Evolutionary conservation across 1,140 invertebrate species (phyloP).

Genomic region (Pseudomyrmex pallidus): DNA sequence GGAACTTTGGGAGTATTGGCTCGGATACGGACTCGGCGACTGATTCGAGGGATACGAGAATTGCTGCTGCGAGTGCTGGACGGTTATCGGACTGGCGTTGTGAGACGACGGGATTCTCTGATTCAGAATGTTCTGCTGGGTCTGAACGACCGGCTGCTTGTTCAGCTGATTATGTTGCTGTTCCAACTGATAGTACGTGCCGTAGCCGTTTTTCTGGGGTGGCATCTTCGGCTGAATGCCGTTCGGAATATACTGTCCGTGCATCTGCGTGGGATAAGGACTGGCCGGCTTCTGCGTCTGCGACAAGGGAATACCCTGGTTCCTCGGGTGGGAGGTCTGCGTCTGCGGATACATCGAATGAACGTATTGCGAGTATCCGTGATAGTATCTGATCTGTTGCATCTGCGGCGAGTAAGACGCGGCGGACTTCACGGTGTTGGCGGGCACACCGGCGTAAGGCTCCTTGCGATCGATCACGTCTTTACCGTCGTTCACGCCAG

Average conservation of each 20-base stretch:
- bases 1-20: slow-evolving; percentile 77
- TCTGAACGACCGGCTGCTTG: slow-evolving; percentile 74
- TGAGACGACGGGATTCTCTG: slow-evolving; percentile 78
- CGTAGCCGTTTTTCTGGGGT: slow-evolving; percentile 76
- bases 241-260: slow-evolving; percentile 78
- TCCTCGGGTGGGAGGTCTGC: slow-evolving; percentile 77
- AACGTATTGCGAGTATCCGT: slow-evolving; percentile 77
- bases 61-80: slow-evolving; percentile 79
- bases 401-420: slow-evolving; percentile 76
- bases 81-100: slow-evolving; percentile 81
- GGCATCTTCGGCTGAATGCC: slow-evolving; percentile 67
- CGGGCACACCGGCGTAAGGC: slow-evolving; percentile 52
- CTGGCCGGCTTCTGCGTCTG: slow-evolving; percentile 81
- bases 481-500: slow-evolving; percentile 70
- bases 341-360: slow-evolving; percentile 77
- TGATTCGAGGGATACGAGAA: slow-evolving; percentile 76
- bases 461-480: slow-evolving; percentile 73
- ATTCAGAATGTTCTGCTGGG: slow-evolving; percentile 72
- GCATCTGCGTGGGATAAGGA: slow-evolving; percentile 80
- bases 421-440: slow-evolving; percentile 58
- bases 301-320: slow-evolving; percentile 76
- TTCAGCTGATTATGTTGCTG: slow-evolving; percentile 84
- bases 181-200: slow-evolving; percentile 80
- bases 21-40: slow-evolving; percentile 78
- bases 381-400: slow-evolving; percentile 81